These are phyloP conservation scores for Isurus oxyrinchus DNA, from an alignment of 2,113 vertebrate genomes.

Conservation along the genomic window DNA sequence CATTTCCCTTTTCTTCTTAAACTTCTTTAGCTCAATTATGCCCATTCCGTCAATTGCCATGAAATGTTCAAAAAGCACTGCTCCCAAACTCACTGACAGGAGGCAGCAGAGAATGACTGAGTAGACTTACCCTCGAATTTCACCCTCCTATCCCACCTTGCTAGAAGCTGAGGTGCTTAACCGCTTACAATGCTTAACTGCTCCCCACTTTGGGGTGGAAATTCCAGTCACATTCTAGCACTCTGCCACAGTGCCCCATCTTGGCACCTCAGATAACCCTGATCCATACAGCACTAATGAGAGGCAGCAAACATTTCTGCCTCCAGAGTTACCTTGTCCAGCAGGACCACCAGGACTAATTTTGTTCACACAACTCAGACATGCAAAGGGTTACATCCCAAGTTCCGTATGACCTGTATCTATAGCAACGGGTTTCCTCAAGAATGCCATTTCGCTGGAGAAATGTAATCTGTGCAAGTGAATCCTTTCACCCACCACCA, in stretches of 20 bases:
- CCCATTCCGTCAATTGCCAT: background rate
- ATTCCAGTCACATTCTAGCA: background rate
- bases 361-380: no score
- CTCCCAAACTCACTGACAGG: background rate
- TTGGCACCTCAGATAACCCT: no score
- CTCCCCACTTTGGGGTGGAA: background rate
- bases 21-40: background rate
- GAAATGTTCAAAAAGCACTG: background rate
- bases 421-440: background rate
- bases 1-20: background rate
- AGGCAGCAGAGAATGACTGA: background rate
- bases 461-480: background rate
- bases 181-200: no score
- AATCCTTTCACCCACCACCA: rapidly evolving
- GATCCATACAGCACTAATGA: background rate
- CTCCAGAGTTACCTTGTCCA: no score
- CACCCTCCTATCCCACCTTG: background rate
- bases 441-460: background rate
- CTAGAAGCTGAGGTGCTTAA: background rate
- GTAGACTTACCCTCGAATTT: background rate
- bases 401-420: background rate
- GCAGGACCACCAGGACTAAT: no score
- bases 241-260: no score
- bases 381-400: no score
- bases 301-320: background rate